Evolutionary conservation across 1,140 invertebrate species (phyloP), one percentile per base, ranked within the genome.

Genomic region (Aphelenchoides fujianensis): DNA sequence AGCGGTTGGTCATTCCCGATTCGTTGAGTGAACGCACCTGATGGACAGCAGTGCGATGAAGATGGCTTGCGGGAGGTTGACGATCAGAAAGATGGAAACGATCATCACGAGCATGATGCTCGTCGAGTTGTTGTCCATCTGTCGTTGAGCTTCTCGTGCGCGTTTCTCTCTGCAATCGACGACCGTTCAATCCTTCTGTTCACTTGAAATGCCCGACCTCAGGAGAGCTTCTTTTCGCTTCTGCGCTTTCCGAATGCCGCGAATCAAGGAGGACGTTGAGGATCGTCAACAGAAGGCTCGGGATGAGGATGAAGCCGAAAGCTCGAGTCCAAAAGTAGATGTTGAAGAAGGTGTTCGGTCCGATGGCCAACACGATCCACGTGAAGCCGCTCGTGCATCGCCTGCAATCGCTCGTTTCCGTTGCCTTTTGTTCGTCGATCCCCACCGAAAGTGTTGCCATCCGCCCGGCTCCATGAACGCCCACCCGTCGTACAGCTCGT

Each of bases 21-120:
- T 37, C 23, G 3, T 91, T n/a, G n/a, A n/a, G n/a, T n/a, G n/a
- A n/a, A n/a, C n/a, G n/a, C n/a, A n/a, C n/a, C n/a, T 90, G 59
- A 94, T 89, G 48, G 94, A 92, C 81, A 94, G 91, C 19, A 95
- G 85, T 5, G 91, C 88, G 0, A 92, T 92, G 37, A 94, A 91
- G 27, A 95, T 89, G 0, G 92, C 93, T 35, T 95, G 88, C 0
- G 94, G 94, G 69, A 95, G 91, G 84, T 96, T 94, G 0, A 94
- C 92, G 69, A 91, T 86, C 0, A 96, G 86, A 83, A 96, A 95
- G 0, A 94, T 91, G 0, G 91, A 91, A 0, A 96, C 93, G 0
- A 96, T 92, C 2, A 93, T 92, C n/a, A 95, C 94, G 1, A 96
- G 86, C 93, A 96, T 95, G 3, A 95, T 84, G 0, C 92, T 95